Percentiles rank a stretch among this genome's conserved stretches.
phyloP scores from a whole-genome alignment of 2,797 vertebrate genomes.

The Acanthurus tractus region DNA sequence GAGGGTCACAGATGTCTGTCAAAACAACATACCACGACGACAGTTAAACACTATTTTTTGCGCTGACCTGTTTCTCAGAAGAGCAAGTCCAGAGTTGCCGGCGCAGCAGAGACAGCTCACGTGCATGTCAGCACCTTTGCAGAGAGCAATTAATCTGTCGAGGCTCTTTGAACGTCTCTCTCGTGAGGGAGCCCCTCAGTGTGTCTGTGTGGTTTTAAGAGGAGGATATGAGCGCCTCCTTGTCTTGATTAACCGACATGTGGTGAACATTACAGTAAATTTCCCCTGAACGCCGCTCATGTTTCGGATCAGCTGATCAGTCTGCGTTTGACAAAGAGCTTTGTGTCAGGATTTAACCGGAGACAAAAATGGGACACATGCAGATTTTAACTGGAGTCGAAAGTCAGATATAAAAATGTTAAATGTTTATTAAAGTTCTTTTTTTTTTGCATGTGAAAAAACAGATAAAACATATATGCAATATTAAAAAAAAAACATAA shows the following conservation, averaged over 20 bases:
- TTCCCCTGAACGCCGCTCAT: background rate
- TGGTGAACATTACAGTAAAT: constrained; percentile 23
- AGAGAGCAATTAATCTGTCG: background rate
- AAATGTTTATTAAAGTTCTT: constrained; percentile 59
- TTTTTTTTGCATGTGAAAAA: constrained; percentile 23
- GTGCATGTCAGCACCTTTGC: background rate
- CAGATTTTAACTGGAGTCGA: background rate
- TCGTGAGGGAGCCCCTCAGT: background rate
- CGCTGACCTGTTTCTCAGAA: background rate
- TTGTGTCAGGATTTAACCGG: background rate
- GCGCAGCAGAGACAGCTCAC: background rate
- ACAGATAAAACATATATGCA: constrained; percentile 33
- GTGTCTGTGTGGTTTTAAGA: background rate
- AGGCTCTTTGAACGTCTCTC: background rate
- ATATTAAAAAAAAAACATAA: constrained; percentile 16
- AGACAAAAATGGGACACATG: background rate
- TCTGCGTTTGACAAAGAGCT: background rate
- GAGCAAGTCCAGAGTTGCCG: background rate
- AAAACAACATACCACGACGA: constrained; percentile 44
- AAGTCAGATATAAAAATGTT: constrained; percentile 53
- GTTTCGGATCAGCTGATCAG: constrained; percentile 42
- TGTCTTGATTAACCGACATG: constrained; percentile 15
- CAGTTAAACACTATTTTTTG: background rate
- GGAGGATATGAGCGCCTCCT: background rate
- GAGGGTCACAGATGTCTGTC: background rate